Conservation (phyloP, 2,113 vertebrate species). For the Nesogale talazaci region DNA sequence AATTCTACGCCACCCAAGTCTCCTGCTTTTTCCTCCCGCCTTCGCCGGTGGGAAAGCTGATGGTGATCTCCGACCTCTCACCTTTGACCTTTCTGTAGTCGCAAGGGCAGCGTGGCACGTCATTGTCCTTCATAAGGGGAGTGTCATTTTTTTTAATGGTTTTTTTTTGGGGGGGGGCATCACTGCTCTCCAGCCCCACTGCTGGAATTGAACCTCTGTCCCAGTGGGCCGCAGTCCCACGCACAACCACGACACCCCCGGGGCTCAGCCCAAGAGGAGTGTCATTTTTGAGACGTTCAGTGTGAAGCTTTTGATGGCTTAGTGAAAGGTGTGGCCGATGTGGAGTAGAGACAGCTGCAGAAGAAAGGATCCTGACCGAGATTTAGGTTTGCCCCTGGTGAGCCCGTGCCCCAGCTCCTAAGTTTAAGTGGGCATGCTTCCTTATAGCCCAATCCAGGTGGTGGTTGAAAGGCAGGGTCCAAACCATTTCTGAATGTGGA, state of each 20-base stretch:
- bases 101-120: not conserved
- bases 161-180: too few species aligned
- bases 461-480: not conserved
- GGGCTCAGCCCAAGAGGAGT: too few species aligned
- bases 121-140: conserved; percentile 3
- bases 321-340: not conserved
- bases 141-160: too few species aligned
- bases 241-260: too few species aligned
- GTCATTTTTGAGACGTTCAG: conserved; percentile 9
- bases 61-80: not conserved
- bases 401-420: not conserved
- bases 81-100: conserved; percentile 26
- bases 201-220: too few species aligned
- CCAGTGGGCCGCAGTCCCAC: too few species aligned
- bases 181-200: too few species aligned
- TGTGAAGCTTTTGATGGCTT: conserved; percentile 15
- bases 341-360: not conserved
- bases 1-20: conserved; percentile 30
- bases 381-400: not conserved
- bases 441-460: not conserved
- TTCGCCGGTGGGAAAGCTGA: not conserved
- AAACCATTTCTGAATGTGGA: conserved; percentile 7
- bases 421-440: conserved; percentile 29
- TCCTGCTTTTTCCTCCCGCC: not conserved
- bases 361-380: not conserved